These are phyloP conservation scores for Philereme transversata DNA, from an alignment of 2,888 invertebrate genomes.

Conservation along the genomic window DNA sequence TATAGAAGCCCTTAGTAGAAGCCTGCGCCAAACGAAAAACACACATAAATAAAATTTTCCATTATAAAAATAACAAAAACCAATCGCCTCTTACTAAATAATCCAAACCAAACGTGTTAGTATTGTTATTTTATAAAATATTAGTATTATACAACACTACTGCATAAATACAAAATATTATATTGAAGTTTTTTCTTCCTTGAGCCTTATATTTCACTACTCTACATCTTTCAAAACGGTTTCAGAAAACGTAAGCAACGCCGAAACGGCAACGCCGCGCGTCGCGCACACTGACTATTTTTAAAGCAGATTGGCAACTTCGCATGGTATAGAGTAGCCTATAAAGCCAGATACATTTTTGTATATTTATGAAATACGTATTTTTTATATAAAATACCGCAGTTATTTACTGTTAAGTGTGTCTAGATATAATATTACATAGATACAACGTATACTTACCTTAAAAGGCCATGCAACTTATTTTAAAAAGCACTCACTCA, in stretches of 20 bases:
- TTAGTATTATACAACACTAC: constrained; percentile 1
- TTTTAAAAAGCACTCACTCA: constrained; percentile 19
- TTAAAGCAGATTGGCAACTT: no score
- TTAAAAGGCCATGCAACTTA: constrained; percentile 21
- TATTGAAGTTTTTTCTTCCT: not conserved
- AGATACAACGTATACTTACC: constrained; percentile 39
- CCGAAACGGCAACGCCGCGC: no score
- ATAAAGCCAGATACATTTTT: no score
- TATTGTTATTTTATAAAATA: constrained; percentile 1
- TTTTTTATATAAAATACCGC: no score
- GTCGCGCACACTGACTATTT: no score
- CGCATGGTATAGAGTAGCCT: no score
- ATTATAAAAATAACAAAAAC: constrained; percentile 29
- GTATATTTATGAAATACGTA: no score
- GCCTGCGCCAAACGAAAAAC: constrained; percentile 59
- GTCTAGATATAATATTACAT: constrained; percentile 1
- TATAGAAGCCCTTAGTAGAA: constrained; percentile 56
- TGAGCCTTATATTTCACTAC: not conserved
- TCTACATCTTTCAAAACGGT: no score
- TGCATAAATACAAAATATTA: not conserved
- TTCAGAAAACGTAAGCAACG: no score
- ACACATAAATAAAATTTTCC: constrained; percentile 37
- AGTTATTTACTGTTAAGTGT: no score
- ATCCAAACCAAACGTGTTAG: constrained; percentile 11
- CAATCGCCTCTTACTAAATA: not conserved